phyloP scores from a whole-genome alignment of 2,797 vertebrate species.

The Nyctalus aviator region DNA sequence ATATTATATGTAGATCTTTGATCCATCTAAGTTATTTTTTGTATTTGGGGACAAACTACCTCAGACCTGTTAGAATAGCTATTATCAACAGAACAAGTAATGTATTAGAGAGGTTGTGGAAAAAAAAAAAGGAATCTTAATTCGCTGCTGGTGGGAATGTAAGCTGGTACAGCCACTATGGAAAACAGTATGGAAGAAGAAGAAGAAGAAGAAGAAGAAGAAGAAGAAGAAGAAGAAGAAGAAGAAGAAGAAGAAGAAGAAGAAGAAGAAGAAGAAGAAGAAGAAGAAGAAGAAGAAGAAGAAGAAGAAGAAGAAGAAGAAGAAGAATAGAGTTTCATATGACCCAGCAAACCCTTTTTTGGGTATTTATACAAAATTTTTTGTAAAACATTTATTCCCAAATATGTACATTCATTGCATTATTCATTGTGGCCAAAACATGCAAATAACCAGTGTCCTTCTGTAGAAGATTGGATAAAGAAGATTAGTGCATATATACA shows the following conservation, averaged over 20 bases:
- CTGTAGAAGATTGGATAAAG: not conserved
- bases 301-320: too few species aligned
- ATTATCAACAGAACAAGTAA: not conserved
- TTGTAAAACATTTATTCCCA: not conserved
- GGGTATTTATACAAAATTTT: not conserved
- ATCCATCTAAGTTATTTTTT: not conserved
- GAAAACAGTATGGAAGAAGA: not conserved
- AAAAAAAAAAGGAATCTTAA: not conserved
- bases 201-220: not conserved
- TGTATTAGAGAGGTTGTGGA: not conserved
- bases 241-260: not conserved
- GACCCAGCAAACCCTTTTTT: not conserved
- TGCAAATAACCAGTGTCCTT: not conserved
- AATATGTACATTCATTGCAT: not conserved
- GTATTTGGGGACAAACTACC: not conserved
- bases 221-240: not conserved
- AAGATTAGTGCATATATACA: not conserved
- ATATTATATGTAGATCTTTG: not conserved
- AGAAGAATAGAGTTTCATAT: not conserved
- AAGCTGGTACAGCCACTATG: not conserved
- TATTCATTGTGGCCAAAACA: not conserved
- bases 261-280: too few species aligned
- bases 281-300: too few species aligned
- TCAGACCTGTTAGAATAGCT: not conserved
- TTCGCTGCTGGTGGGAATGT: not conserved